phyloP scores from a whole-genome alignment of 1,140 invertebrate species.

The Ectropis grisescens region DNA sequence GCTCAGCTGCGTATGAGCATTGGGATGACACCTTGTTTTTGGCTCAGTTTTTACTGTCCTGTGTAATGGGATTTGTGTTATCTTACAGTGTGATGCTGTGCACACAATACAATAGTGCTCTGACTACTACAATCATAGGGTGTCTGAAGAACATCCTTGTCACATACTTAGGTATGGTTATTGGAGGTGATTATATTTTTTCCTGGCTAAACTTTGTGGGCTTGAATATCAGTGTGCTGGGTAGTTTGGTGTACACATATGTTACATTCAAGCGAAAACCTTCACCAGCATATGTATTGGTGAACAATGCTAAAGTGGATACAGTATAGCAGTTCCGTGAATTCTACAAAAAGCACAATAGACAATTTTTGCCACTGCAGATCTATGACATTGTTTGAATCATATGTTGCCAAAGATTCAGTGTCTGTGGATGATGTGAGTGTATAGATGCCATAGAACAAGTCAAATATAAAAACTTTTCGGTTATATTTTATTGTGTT shows the following conservation, averaged over 20 bases:
- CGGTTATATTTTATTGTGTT: too few relatives aligned
- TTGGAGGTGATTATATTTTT: constrained; percentile 98
- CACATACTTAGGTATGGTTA: constrained; percentile 96
- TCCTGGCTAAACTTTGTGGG: constrained; percentile 94
- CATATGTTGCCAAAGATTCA: too few relatives aligned
- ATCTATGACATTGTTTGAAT: too few relatives aligned
- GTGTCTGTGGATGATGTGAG: too few relatives aligned
- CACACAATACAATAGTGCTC: constrained; percentile 95
- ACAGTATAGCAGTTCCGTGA: constrained; percentile 52
- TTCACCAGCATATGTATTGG: constrained; percentile 22
- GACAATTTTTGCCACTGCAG: too few relatives aligned
- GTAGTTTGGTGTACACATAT: constrained; percentile 54
- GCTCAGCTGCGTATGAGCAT: constrained; percentile 74
- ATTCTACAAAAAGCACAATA: too few relatives aligned
- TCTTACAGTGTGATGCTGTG: constrained; percentile 96
- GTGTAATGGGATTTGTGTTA: constrained; percentile 96
- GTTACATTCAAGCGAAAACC: constrained; percentile 56
- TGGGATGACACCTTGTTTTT: constrained; percentile 87
- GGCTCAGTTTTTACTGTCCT: constrained; percentile 89
- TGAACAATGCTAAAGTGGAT: constrained; percentile 45
- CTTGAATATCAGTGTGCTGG: constrained; percentile 61
- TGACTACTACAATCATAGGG: constrained; percentile 98
- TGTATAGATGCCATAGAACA: too few relatives aligned
- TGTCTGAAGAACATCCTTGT: constrained; percentile 95
- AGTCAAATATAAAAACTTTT: too few relatives aligned